A percentile compares a stretch with the other conserved stretches of the same genome.
These are phyloP conservation scores for Esox niger DNA, from an alignment of 2,113 vertebrate genomes.

Conservation along the genomic window DNA sequence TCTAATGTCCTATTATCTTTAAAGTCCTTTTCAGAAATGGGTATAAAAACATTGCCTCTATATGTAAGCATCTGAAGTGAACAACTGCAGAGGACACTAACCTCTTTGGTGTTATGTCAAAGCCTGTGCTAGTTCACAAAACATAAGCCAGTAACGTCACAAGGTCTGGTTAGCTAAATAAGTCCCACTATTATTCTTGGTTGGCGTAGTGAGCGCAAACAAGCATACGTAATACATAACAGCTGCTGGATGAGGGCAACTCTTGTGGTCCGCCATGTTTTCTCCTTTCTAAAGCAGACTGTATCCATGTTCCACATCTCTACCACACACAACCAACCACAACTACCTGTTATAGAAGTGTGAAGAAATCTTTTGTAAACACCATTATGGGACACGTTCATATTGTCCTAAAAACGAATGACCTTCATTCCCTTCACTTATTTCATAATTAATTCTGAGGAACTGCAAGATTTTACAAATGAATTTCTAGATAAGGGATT, in stretches of 20 bases:
- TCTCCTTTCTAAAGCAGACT: constrained; percentile 28
- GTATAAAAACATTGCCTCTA: constrained; percentile 3
- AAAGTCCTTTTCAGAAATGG: too few species aligned
- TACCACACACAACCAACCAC: constrained; percentile 11
- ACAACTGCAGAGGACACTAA: constrained; percentile 26
- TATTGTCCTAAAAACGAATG: too few species aligned
- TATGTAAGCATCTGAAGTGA: constrained; percentile 24
- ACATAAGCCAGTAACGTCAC: constrained; percentile 52
- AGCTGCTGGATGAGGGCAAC: constrained; percentile 15
- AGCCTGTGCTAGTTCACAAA: constrained; percentile 18
- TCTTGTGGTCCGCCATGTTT: constrained; percentile 49
- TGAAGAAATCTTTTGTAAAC: neutral
- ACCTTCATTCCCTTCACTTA: too few species aligned
- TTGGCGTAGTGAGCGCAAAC: constrained; percentile 30
- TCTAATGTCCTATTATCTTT: too few species aligned
- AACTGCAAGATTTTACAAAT: too few species aligned
- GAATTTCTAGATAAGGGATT: too few species aligned
- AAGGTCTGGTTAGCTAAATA: constrained; percentile 12
- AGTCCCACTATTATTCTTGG: constrained; percentile 36
- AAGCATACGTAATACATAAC: constrained; percentile 47
- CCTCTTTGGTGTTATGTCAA: constrained; percentile 61
- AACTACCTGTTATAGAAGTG: neutral
- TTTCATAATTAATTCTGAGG: too few species aligned
- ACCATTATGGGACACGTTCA: too few species aligned
- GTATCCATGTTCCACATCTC: constrained; percentile 33